A percentile compares a stretch with the other conserved stretches of the same genome.
These are phyloP conservation scores for Stenodema calcarata DNA, from an alignment of 2,888 invertebrate genomes.

Conservation along the genomic window DNA sequence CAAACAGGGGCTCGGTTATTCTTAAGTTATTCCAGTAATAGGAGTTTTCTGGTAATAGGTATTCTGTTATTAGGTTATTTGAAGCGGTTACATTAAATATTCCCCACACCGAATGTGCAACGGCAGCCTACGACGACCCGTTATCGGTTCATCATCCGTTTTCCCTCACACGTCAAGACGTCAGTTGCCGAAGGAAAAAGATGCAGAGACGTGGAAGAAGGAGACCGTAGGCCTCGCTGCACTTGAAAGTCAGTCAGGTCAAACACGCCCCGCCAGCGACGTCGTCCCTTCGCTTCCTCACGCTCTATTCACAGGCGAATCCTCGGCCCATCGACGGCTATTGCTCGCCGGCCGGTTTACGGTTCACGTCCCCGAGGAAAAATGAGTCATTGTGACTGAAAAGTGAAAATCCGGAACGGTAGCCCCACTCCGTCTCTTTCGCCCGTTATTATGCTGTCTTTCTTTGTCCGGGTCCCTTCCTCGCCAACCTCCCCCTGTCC, in stretches of 20 bases:
- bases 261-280: background rate
- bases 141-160: background rate
- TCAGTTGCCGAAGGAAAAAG: background rate
- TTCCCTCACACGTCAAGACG: background rate
- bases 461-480: background rate
- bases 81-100: no score
- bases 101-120: no score
- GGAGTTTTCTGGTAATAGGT: no score
- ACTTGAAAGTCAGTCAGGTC: background rate
- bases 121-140: background rate
- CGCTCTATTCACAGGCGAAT: background rate
- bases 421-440: background rate
- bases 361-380: conserved; percentile 37
- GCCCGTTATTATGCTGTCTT: conserved; percentile 22
- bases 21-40: no score
- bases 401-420: conserved; percentile 45
- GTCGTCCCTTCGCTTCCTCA: background rate
- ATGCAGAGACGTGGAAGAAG: background rate
- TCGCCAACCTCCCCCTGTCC: no score
- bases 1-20: no score
- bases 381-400: conserved; percentile 40
- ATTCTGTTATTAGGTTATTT: no score
- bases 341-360: conserved; percentile 10
- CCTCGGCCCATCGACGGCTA: background rate
- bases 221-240: background rate